These are phyloP conservation scores for Carterocephalus palaemon DNA, from an alignment of 2,888 invertebrate genomes.

Conservation along the genomic window DNA sequence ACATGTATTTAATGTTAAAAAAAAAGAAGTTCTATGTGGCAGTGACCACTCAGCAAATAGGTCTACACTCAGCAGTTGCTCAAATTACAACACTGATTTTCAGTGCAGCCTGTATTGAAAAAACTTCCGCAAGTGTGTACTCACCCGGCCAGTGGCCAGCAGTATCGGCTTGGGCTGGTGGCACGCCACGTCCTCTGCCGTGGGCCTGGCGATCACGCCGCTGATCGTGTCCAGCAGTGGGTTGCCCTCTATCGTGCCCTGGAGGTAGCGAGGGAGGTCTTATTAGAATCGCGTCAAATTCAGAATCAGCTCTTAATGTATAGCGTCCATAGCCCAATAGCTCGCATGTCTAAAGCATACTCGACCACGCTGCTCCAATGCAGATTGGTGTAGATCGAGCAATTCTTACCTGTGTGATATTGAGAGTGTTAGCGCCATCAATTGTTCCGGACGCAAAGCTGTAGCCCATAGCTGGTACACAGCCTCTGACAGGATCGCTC, in stretches of 20 bases:
- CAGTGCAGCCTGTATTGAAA: background rate
- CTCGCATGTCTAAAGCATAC: no score
- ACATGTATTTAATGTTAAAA: no score
- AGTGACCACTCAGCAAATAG: background rate
- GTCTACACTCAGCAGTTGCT: no score
- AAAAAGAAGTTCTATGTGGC: no score
- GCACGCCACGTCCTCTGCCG: slow-evolving; percentile 81
- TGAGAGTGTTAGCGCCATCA: slow-evolving; percentile 87
- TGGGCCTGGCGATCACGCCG: slow-evolving; percentile 80
- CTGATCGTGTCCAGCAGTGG: slow-evolving; percentile 84
- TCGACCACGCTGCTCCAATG: no score
- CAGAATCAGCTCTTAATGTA: no score
- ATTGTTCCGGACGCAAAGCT: slow-evolving; percentile 91
- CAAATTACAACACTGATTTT: no score
- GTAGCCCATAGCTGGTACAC: slow-evolving; percentile 88
- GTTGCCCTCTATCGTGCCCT: slow-evolving; percentile 83
- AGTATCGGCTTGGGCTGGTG: slow-evolving; percentile 90
- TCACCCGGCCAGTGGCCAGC: slow-evolving; percentile 87
- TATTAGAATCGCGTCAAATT: no score
- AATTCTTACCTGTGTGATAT: slow-evolving; percentile 80
- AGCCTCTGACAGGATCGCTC: slow-evolving; percentile 80
- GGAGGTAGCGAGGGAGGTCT: no score
- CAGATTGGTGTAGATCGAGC: no score
- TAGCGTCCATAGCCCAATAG: no score
- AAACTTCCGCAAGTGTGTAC: slow-evolving; percentile 37